These are phyloP conservation scores for Synergus japonicus DNA, from an alignment of 2,888 invertebrate genomes.

Conservation along the genomic window DNA sequence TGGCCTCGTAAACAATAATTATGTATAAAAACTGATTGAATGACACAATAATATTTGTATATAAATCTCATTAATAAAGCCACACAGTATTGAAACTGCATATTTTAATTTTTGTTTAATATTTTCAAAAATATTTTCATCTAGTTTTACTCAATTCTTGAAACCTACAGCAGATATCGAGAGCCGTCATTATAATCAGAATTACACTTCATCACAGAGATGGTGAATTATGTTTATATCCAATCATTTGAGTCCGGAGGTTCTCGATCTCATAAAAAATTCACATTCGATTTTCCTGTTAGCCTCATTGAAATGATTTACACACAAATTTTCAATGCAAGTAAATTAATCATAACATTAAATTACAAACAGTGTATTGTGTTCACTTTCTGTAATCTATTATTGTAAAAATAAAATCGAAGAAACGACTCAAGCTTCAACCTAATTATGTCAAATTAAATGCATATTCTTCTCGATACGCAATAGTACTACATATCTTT, in stretches of 20 bases:
- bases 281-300: neutral
- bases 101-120: too few species aligned
- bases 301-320: neutral
- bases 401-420: neutral
- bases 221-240: neutral
- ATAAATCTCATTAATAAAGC: neutral
- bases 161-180: too few species aligned
- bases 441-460: neutral
- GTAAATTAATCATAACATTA: neutral
- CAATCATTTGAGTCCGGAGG: neutral
- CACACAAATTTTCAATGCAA: neutral
- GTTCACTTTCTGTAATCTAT: neutral
- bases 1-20: slow-evolving; percentile 12
- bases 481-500: neutral
- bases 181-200: neutral
- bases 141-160: too few species aligned
- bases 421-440: neutral
- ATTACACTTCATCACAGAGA: neutral
- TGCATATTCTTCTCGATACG: neutral
- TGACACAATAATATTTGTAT: neutral
- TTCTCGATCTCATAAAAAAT: neutral
- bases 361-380: neutral
- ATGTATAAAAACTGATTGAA: slow-evolving; percentile 6
- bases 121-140: too few species aligned
- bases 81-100: neutral